These are phyloP conservation scores for Temnothorax rugatulus DNA, from an alignment of 2,888 invertebrate species.

Conservation along the genomic window DNA sequence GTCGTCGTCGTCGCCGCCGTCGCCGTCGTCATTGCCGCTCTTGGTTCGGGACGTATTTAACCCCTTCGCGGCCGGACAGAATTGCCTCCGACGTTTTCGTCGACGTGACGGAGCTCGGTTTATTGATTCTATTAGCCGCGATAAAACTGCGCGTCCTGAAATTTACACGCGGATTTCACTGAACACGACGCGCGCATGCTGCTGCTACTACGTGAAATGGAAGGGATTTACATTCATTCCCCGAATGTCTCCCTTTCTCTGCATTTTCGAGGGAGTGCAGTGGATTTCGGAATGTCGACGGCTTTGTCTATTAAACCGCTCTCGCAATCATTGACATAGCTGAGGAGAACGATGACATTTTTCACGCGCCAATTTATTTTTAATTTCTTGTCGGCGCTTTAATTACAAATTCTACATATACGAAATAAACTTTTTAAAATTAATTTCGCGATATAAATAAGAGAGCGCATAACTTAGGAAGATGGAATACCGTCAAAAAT, in stretches of 20 bases:
- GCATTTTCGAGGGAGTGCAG: not conserved
- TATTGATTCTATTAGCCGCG: conserved; percentile 56
- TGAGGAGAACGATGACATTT: not conserved
- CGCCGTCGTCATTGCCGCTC: conserved; percentile 5
- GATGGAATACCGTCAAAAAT: not conserved
- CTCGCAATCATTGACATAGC: not conserved
- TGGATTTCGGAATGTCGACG: conserved; percentile 5
- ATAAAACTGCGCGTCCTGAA: conserved; percentile 41
- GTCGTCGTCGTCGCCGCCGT: not conserved
- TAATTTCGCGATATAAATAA: not conserved
- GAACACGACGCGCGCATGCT: conserved; percentile 39
- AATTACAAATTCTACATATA: conserved; percentile 10
- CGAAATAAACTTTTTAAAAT: not conserved
- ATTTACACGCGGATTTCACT: conserved; percentile 47
- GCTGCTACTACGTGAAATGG: conserved; percentile 21
- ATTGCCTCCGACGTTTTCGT: conserved; percentile 38
- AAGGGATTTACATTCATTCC: conserved; percentile 41
- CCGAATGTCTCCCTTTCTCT: not conserved
- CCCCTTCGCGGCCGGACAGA: conserved; percentile 28
- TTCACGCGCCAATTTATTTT: not conserved
- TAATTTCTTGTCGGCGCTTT: not conserved
- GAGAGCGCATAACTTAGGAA: not conserved
- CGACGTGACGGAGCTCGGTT: conserved; percentile 36
- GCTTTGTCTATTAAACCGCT: conserved; percentile 35
- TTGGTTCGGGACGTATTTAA: conserved; percentile 27